These are phyloP conservation scores for Coptotermes formosanus DNA, from an alignment of 1,140 invertebrate genomes.

Conservation along the genomic window DNA sequence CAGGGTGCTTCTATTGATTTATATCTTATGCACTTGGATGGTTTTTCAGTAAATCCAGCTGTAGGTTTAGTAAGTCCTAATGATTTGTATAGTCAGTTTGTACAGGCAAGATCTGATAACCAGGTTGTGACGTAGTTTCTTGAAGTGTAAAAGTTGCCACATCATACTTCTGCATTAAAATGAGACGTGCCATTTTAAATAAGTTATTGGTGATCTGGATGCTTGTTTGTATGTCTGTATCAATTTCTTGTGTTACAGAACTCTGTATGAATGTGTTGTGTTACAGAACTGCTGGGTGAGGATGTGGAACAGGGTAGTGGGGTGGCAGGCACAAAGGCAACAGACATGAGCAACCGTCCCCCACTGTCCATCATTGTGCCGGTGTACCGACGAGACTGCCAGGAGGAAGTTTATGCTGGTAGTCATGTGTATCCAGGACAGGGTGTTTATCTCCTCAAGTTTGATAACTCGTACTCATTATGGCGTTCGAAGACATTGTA, in stretches of 20 bases:
- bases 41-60: too few species aligned
- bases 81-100: too few species aligned
- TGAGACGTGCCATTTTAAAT: too few species aligned
- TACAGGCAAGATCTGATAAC: too few species aligned
- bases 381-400: constrained; percentile 93
- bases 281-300: constrained; percentile 27
- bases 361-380: constrained; percentile 81
- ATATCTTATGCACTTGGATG: too few species aligned
- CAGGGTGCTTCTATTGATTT: too few species aligned
- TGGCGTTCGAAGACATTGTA: constrained; percentile 99
- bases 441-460: constrained; percentile 97
- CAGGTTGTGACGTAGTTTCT: too few species aligned
- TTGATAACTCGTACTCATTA: constrained; percentile 98
- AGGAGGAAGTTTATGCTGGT: constrained; percentile 95
- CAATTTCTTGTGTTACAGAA: not conserved
- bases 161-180: too few species aligned
- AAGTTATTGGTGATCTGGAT: too few species aligned
- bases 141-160: too few species aligned
- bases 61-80: too few species aligned
- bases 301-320: constrained; percentile 27
- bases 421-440: constrained; percentile 95
- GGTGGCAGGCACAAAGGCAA: constrained; percentile 1
- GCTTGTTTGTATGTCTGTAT: too few species aligned
- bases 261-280: not conserved
- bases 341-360: constrained; percentile 47